These are phyloP conservation scores for Polia nebulosa DNA, from an alignment of 2,888 invertebrate genomes.

Conservation along the genomic window DNA sequence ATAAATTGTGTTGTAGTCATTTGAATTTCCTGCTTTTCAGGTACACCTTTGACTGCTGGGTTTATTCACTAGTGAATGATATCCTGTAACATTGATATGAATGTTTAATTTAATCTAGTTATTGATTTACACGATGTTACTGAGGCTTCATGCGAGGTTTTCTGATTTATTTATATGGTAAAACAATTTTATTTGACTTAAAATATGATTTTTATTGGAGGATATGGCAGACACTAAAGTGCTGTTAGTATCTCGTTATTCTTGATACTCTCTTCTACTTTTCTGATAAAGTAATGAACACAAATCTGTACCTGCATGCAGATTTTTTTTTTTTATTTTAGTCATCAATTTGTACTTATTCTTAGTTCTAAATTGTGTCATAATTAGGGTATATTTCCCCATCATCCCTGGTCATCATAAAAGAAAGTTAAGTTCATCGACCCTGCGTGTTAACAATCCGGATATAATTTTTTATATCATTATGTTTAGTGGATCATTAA, in stretches of 20 bases:
- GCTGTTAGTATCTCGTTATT: background rate
- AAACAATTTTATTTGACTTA: background rate
- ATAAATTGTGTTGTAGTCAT: slow-evolving; percentile 48
- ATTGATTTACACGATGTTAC: slow-evolving; percentile 5
- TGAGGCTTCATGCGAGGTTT: too few relatives aligned
- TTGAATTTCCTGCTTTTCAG: slow-evolving; percentile 50
- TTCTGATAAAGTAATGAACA: too few relatives aligned
- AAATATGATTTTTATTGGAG: background rate
- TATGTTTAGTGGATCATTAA: slow-evolving; percentile 82
- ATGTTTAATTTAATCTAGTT: slow-evolving; percentile 9
- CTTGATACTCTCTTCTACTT: too few relatives aligned
- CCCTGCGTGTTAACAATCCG: slow-evolving; percentile 70
- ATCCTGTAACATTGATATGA: slow-evolving; percentile 33
- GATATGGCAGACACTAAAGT: background rate
- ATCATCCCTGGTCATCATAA: slow-evolving; percentile 6
- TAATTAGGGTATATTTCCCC: background rate
- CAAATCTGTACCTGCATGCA: background rate
- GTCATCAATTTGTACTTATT: background rate
- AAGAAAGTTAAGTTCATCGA: slow-evolving; percentile 41
- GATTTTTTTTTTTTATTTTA: too few relatives aligned
- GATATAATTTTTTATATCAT: slow-evolving; percentile 75
- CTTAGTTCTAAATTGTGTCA: background rate
- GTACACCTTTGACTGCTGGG: slow-evolving; percentile 14
- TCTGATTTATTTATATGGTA: background rate
- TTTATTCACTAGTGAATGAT: slow-evolving; percentile 20